A percentile compares a stretch with the other conserved stretches of the same genome.
Conservation (phyloP, 2,888 invertebrate genomes). For the Helicoverpa assulta region DNA sequence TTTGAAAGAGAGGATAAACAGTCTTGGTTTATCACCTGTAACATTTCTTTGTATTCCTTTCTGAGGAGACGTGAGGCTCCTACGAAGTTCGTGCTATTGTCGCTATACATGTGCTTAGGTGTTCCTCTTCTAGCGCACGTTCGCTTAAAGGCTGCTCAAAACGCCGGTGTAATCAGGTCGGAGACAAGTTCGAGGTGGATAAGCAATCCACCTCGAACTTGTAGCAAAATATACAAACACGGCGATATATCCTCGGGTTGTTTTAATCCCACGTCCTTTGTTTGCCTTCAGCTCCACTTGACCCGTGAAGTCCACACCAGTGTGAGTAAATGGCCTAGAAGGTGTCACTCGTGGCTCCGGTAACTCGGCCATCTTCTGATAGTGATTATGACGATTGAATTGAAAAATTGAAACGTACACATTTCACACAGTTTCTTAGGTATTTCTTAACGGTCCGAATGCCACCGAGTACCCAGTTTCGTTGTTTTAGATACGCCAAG, state of each 20-base stretch:
- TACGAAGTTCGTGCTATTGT: conserved; percentile 36
- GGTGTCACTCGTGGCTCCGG: conserved; percentile 34
- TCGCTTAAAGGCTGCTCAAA: conserved; percentile 5
- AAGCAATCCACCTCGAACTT: too few relatives aligned
- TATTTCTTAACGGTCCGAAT: conserved; percentile 26
- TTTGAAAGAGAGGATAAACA: background rate
- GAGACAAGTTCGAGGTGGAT: conserved; percentile 13
- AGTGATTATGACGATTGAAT: conserved; percentile 17
- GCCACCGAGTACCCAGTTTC: conserved; percentile 40
- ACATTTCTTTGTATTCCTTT: conserved; percentile 7
- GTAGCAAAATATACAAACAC: conserved; percentile 29
- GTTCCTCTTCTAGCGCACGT: conserved; percentile 4
- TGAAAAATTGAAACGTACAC: too few relatives aligned
- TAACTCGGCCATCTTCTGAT: conserved; percentile 38
- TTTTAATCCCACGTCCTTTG: conserved; percentile 19
- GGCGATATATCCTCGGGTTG: conserved; percentile 34
- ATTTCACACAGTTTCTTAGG: conserved; percentile 30
- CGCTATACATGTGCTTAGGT: conserved; percentile 41
- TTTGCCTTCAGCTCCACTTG: conserved; percentile 36
- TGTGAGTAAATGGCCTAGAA: conserved; percentile 27
- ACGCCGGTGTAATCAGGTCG: conserved; percentile 5
- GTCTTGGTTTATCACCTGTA: conserved; percentile 5
- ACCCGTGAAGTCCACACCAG: conserved; percentile 41
- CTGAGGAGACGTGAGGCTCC: conserved; percentile 19
- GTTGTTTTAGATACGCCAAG: conserved; percentile 30